A percentile compares a stretch with the other conserved stretches of the same genome.
phyloP scores from a whole-genome alignment of 1,140 invertebrate species.

The Leptinotarsa texana region DNA sequence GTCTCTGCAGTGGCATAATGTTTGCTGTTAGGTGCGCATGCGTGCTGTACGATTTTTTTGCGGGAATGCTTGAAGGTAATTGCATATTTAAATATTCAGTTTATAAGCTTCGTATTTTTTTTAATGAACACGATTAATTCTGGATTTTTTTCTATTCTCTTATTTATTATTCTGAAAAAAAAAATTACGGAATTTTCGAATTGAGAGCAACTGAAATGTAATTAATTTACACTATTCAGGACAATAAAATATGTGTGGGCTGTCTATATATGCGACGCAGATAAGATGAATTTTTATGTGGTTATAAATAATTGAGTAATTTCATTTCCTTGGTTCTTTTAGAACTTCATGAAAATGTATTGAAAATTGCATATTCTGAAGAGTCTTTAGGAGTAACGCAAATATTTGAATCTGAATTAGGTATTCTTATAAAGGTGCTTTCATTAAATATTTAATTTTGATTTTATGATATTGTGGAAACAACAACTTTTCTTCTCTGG shows the following conservation, averaged over 20 bases:
- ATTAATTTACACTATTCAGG: neutral
- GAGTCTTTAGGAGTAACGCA: neutral
- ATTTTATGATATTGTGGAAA: neutral
- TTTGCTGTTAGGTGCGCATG: conserved; percentile 39
- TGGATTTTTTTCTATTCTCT: neutral
- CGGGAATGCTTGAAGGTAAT: conserved; percentile 34
- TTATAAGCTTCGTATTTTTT: neutral
- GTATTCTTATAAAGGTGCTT: neutral
- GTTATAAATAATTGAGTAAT: neutral
- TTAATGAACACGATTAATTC: neutral
- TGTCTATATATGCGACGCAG: neutral
- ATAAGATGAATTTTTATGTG: neutral
- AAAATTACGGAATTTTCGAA: neutral
- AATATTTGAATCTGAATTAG: neutral
- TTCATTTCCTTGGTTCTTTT: neutral
- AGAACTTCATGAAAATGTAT: neutral
- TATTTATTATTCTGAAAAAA: neutral
- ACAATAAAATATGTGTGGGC: conserved; percentile 2
- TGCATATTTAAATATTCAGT: conserved; percentile 25
- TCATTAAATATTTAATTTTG: neutral
- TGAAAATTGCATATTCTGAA: neutral
- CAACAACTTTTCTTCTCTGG: neutral
- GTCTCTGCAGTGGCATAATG: conserved; percentile 45
- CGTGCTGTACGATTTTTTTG: conserved; percentile 35
- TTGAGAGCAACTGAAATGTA: neutral